phyloP scores from a whole-genome alignment of 1,140 invertebrate species.

The Nomia melanderi region DNA sequence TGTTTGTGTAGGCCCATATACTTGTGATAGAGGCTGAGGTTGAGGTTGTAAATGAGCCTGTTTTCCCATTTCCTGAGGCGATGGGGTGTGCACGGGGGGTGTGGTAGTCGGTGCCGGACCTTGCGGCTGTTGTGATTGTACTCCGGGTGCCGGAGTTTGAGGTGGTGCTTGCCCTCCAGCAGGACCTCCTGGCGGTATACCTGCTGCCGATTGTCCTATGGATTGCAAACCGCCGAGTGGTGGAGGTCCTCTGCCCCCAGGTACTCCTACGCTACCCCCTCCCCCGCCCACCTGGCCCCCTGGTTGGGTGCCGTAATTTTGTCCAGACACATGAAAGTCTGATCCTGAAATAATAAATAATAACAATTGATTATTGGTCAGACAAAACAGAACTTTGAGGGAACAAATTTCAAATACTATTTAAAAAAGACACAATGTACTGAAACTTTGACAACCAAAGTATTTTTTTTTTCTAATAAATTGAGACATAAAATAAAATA shows the following conservation, averaged over 20 bases:
- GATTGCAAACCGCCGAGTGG: conserved; percentile 73
- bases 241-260: conserved; percentile 76
- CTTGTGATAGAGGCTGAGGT: conserved; percentile 65
- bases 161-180: conserved; percentile 69
- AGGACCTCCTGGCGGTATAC: conserved; percentile 73
- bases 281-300: conserved; percentile 78
- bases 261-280: conserved; percentile 75
- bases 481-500: too few relatives aligned
- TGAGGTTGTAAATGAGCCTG: conserved; percentile 73
- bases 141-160: conserved; percentile 69
- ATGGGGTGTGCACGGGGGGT: conserved; percentile 72
- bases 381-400: too few relatives aligned
- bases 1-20: conserved; percentile 68
- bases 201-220: conserved; percentile 73
- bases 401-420: too few relatives aligned
- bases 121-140: conserved; percentile 73
- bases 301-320: conserved; percentile 78
- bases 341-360: conserved; percentile 68
- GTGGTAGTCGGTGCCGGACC: conserved; percentile 73
- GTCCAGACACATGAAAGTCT: conserved; percentile 79
- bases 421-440: too few relatives aligned
- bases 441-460: too few relatives aligned
- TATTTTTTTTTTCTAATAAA: too few relatives aligned
- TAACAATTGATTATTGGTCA: background rate
- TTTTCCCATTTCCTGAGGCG: conserved; percentile 78